Evolutionary conservation across 2,888 invertebrate genomes (phyloP).

Genomic region (Cryptocephalus moraei): DNA sequence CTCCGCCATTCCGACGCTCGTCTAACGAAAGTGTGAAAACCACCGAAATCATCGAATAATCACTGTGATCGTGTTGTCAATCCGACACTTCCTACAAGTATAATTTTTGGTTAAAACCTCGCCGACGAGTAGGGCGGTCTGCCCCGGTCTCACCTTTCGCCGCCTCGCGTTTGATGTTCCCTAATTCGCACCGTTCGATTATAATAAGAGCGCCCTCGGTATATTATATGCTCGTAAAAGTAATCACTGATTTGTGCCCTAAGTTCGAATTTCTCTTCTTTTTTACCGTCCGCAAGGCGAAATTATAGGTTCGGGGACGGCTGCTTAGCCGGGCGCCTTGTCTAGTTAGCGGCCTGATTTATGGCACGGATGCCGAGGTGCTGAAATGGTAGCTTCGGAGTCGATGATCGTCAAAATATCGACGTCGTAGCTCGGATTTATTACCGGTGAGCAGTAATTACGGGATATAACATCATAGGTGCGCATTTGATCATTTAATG

Average conservation of each 20-base stretch:
- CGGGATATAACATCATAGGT: no score
- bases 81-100: no score
- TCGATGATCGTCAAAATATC: no score
- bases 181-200: constrained; percentile 15
- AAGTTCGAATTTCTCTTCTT: constrained; percentile 1
- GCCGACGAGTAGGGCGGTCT: not conserved
- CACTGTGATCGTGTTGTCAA: no score
- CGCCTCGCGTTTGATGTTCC: constrained; percentile 11
- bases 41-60: no score
- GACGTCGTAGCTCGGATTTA: no score
- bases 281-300: not conserved
- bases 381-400: not conserved
- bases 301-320: not conserved
- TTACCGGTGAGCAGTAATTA: no score
- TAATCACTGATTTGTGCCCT: constrained; percentile 12
- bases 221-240: constrained; percentile 13
- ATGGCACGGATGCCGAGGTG: not conserved
- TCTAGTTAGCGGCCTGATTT: not conserved
- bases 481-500: no score
- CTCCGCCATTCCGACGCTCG: no score
- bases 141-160: constrained; percentile 10
- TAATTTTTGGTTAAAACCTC: no score
- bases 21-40: no score
- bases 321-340: not conserved
- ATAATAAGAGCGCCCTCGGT: constrained; percentile 8